Evolutionary conservation across 1,140 invertebrate species (phyloP), one percentile per base, ranked within the genome.

Genomic region (Lordiphosa collinella): DNA sequence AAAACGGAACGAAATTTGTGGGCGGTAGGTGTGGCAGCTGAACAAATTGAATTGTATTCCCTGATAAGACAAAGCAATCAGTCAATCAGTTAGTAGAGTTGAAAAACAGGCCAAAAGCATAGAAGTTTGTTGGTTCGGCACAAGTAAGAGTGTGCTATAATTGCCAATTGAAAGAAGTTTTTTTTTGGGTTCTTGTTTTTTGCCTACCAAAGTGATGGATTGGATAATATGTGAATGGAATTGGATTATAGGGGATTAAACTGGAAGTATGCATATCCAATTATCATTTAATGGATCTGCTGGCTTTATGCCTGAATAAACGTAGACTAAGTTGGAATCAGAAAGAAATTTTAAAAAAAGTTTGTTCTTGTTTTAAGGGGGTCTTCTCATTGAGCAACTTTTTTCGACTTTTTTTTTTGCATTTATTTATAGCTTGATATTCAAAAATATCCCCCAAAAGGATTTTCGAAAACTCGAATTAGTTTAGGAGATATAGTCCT

Each of bases 1-100:
- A 55, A 66, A 38, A 10, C n/a, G 41, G 22, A 53, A 51, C 29
- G 35, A 48, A 56, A 25, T 31, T 41, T 41, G 43, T 40, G 40
- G n/a, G 47, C 29, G 35, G 47, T 55, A 67, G 75, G 75, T 62
- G 75, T 74, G 75, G 75, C 75, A 82, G 44, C 67, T 58, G 57
- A 41, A 68, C 66, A 84, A 82, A 82, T 82, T 82, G 78, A 82
- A 85, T 82, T 82, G 78, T 84, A 84, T 82, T 76, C 55, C 72
- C 41, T 37, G 78, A 85, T 84, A 78, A 84, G 72, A 78, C 78
- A 82, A 84, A 82, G 78, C 78, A 82, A 84, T 82, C 78, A 82
- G 78, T 84, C 78, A 82, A 57, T 63, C 48, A 63, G 49, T 22
- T 54, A 63, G 53, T 49, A 62, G 78, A 62, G 66, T 51, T 51